Evolutionary conservation across 1,140 invertebrate species (phyloP).

Genomic region (Watersipora subatra): DNA sequence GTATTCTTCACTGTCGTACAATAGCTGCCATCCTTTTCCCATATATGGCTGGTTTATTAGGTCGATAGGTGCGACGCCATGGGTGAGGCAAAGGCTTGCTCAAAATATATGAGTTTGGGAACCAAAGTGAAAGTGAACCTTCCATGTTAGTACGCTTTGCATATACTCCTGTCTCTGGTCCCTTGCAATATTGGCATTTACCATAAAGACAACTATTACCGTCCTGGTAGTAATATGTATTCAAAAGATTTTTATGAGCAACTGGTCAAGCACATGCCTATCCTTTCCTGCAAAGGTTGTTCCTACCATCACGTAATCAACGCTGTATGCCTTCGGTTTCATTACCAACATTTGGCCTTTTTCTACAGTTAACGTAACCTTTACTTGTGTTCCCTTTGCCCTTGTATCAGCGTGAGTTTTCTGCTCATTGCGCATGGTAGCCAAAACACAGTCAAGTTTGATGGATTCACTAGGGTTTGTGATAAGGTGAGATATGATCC

Average conservation of each 20-base stretch:
- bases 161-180: conserved; percentile 63
- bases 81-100: conserved; percentile 53
- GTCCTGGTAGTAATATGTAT: conserved; percentile 34
- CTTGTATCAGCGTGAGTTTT: conserved; percentile 61
- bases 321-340: conserved; percentile 68
- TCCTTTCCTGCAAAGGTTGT: conserved; percentile 75
- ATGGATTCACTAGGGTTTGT: background rate
- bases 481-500: conserved; percentile 53
- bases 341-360: conserved; percentile 67
- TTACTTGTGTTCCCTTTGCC: conserved; percentile 71
- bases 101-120: conserved; percentile 54
- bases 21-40: conserved; percentile 64
- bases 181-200: conserved; percentile 71
- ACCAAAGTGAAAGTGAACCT: conserved; percentile 69
- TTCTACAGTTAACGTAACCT: conserved; percentile 61
- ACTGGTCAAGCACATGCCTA: conserved; percentile 74
- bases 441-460: conserved; percentile 53
- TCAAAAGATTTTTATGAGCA: conserved; percentile 40
- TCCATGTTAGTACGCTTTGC: conserved; percentile 54
- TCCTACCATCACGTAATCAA: conserved; percentile 59
- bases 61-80: conserved; percentile 74
- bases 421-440: conserved; percentile 52
- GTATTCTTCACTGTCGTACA: conserved; percentile 52
- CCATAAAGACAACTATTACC: conserved; percentile 62
- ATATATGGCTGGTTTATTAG: conserved; percentile 56